Base-by-base conservation (phyloP, 2,797 vertebrate genomes). In the Fistularia tabacaria region DNA sequence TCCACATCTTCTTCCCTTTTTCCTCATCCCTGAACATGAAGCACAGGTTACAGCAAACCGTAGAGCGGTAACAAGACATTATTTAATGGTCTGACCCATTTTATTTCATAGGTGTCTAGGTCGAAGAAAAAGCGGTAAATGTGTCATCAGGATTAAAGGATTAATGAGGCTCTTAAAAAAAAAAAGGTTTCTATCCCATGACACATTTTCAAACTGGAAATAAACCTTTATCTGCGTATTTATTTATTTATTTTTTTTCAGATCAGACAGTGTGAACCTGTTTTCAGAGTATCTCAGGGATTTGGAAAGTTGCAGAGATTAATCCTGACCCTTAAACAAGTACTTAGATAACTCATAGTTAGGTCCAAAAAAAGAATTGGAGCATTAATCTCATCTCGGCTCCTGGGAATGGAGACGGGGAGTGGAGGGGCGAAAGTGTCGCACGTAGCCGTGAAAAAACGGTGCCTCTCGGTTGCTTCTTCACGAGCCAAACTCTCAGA, bases 1-100 rank as follows among this genome's bases (percentile, higher is more conserved):
- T 92, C 97, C 97, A 99, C 97, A 99, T 97, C 79, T 93, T 94
- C 70, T 92, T 93, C 58, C 95, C 94, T 80, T 98, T 99, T 81
- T 99, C 95, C 0, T 96, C 93, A 0, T 99, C 95, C 10, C 97
- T 98, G 80, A 39, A 61, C 8, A 58, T 1, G 10, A 13, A 80
- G 36, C 3, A 64, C 9, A 66, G 11, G 14, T 14, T 9, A 45
- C 11, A 13, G 11, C 43, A 45, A 12, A 45, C 9, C 10, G 11
- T 9, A 4, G 49, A 46, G 47, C 39, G 44, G 38, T 38, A 44
- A 53, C 43, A 49, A 48, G 66, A 2, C 10, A 46, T 46, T 51
- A 57, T 51, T 57, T 38, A 54, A 36, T 13, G 53, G 53, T 39
- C 46, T 74, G 65, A 46, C 59, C 66, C 60, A 63, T 46, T 75